Evolutionary conservation across 2,797 vertebrate genomes (phyloP).

Genomic region (Gephyroberyx darwinii): DNA sequence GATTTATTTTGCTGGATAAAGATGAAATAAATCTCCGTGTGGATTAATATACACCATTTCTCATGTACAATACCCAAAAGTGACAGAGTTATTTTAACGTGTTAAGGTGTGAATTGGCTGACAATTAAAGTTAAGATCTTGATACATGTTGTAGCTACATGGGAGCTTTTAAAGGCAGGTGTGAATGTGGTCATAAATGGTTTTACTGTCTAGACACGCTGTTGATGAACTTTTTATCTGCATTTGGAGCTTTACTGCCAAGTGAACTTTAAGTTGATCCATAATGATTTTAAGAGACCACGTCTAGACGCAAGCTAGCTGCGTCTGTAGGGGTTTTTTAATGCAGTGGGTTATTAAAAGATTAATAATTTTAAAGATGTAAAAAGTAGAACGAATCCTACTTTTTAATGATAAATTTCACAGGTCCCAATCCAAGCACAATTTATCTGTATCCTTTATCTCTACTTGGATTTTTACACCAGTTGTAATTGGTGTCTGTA

Average conservation of each 20-base stretch:
- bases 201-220: not conserved
- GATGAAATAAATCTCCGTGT: not conserved
- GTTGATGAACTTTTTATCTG: constrained; percentile 23
- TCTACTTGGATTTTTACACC: not conserved
- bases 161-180: constrained; percentile 14
- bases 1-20: not conserved
- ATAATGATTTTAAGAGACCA: not conserved
- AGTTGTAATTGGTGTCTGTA: not conserved
- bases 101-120: not conserved
- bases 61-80: not conserved
- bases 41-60: not conserved
- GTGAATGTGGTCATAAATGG: constrained; percentile 29
- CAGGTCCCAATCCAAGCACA: constrained; percentile 14
- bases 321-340: constrained; percentile 14
- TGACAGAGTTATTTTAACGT: not conserved
- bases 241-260: constrained; percentile 25
- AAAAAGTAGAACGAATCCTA: constrained; percentile 13
- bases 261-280: constrained; percentile 13
- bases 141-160: not conserved
- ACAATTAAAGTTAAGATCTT: not conserved
- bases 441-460: not conserved
- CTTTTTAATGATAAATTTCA: constrained; percentile 27
- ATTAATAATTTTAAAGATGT: not conserved
- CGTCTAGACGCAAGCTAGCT: not conserved
- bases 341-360: not conserved